phyloP scores from a whole-genome alignment of 2,888 invertebrate species.

The Seira ritae region DNA sequence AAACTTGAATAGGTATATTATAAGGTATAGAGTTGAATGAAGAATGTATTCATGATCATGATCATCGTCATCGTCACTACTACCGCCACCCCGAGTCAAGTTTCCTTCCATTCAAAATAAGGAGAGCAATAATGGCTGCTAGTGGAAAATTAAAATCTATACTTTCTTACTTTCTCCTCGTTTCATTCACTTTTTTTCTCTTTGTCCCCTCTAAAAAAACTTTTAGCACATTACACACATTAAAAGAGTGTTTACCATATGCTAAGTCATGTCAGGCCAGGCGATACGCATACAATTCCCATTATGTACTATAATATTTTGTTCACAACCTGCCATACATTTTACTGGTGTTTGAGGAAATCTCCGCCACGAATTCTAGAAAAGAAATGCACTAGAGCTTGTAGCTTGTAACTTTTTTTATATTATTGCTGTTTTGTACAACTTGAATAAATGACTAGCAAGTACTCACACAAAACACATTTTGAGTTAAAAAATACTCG shows the following conservation, averaged over 20 bases:
- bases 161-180: constrained; percentile 21
- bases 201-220: constrained; percentile 22
- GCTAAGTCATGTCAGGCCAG: constrained; percentile 31
- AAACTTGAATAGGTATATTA: background rate
- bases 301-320: background rate
- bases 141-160: constrained; percentile 59
- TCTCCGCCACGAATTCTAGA: no score
- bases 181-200: constrained; percentile 17
- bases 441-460: constrained; percentile 44
- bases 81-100: constrained; percentile 29
- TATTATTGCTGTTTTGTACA: constrained; percentile 11
- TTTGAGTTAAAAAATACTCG: constrained; percentile 28
- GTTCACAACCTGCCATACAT: no score
- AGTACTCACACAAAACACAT: constrained; percentile 48
- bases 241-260: constrained; percentile 45
- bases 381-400: no score
- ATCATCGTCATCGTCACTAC: constrained; percentile 23
- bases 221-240: constrained; percentile 41
- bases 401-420: no score
- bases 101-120: constrained; percentile 17
- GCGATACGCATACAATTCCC: background rate
- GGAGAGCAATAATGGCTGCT: constrained; percentile 32
- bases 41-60: background rate
- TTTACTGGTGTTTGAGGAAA: no score
- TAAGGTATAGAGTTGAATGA: background rate